Evolutionary conservation across 2,797 vertebrate species (phyloP).

Genomic region (Orientallactaga sibirica): DNA sequence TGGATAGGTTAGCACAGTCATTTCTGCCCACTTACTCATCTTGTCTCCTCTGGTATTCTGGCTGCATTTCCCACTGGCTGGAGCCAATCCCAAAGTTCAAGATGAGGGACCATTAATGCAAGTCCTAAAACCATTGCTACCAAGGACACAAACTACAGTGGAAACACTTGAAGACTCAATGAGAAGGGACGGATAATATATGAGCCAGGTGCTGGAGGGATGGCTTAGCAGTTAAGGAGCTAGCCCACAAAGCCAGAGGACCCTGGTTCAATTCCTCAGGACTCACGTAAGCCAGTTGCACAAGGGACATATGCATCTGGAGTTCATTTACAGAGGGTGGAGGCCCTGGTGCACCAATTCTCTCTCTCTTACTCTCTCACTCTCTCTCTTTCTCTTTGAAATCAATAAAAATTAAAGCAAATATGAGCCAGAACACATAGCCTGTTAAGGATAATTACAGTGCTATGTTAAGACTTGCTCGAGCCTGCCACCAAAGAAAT

Average conservation of each 20-base stretch:
- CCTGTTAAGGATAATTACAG: background rate
- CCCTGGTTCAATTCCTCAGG: too few species aligned
- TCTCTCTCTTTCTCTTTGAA: too few species aligned
- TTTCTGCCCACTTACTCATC: background rate
- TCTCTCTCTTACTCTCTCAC: too few species aligned
- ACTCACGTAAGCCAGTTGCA: too few species aligned
- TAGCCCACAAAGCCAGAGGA: too few species aligned
- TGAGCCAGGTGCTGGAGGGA: too few species aligned
- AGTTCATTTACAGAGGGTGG: too few species aligned
- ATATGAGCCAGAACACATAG: background rate
- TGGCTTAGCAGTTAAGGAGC: too few species aligned
- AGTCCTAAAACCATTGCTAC: background rate
- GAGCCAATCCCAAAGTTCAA: background rate
- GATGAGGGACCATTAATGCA: background rate
- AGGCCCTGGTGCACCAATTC: too few species aligned
- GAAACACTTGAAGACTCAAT: background rate
- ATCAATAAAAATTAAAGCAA: too few species aligned
- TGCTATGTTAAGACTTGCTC: rapidly evolving
- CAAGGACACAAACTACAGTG: background rate
- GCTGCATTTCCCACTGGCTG: background rate
- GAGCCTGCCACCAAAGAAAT: background rate
- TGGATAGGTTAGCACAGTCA: rapidly evolving
- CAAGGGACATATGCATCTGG: too few species aligned
- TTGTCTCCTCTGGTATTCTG: background rate
- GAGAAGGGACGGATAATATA: background rate